A percentile compares a stretch with the other conserved stretches of the same genome.
These are phyloP conservation scores for Cirrhinus mrigala DNA, from an alignment of 2,797 vertebrate genomes.

Conservation along the genomic window DNA sequence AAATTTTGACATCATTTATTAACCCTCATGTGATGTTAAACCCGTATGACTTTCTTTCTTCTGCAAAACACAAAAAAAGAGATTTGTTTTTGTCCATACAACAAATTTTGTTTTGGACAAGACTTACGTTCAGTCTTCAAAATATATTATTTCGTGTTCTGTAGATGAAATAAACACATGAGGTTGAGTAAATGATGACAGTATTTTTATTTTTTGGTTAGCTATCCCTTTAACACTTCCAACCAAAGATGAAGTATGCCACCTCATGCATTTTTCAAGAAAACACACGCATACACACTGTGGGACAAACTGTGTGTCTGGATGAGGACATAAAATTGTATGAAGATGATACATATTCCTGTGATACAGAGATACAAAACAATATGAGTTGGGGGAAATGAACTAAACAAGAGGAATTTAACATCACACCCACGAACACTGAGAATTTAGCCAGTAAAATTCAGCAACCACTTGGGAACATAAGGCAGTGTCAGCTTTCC, in stretches of 20 bases:
- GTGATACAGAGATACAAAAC: neutral
- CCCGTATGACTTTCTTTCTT: neutral
- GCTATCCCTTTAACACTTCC: neutral
- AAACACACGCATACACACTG: neutral
- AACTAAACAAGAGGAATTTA: neutral
- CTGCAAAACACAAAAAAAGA: neutral
- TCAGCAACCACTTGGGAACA: neutral
- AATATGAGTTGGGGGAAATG: constrained; percentile 15
- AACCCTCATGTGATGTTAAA: neutral
- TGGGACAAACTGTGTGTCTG: neutral
- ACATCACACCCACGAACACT: constrained; percentile 1
- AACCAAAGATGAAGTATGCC: neutral
- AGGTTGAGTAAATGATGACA: neutral
- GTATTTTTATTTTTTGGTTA: neutral
- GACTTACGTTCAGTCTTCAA: neutral
- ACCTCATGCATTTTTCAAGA: constrained; percentile 22
- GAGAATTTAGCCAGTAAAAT: constrained; percentile 34
- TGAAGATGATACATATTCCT: constrained; percentile 4
- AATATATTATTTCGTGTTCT: neutral
- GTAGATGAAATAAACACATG: neutral
- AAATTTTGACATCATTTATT: neutral
- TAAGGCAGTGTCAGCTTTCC: constrained; percentile 18
- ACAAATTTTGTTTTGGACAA: neutral
- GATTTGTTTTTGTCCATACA: neutral
- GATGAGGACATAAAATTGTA: constrained; percentile 9